A percentile compares a stretch with the other conserved stretches of the same genome.
Evolutionary conservation across 2,797 vertebrate genomes (phyloP).

Genomic region (Phaenicophaeus curvirostris): DNA sequence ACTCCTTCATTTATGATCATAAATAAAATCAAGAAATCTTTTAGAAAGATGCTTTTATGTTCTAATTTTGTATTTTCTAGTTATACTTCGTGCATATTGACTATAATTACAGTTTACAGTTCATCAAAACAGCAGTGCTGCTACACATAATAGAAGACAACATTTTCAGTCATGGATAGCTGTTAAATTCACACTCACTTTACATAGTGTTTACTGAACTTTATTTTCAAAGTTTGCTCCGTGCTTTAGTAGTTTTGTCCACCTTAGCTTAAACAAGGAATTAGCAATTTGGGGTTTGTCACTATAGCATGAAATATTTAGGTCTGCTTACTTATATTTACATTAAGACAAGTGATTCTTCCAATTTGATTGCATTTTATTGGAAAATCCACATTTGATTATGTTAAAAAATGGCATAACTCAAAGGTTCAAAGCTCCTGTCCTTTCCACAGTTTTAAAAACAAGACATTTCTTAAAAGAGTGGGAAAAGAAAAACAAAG

Average conservation of each 20-base stretch:
- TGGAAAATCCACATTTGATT: neutral
- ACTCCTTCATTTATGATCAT: neutral
- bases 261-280: neutral
- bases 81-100: neutral
- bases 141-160: neutral
- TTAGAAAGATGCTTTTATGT: neutral
- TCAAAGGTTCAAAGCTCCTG: neutral
- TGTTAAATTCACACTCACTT: neutral
- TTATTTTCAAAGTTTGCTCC: neutral
- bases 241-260: neutral
- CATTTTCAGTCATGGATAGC: neutral
- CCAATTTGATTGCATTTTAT: neutral
- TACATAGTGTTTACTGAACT: neutral
- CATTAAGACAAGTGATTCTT: neutral
- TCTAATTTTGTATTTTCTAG: conserved; percentile 16
- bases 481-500: neutral
- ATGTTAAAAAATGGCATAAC: neutral
- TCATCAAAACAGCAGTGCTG: neutral
- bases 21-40: neutral
- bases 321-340: neutral
- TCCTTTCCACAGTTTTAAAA: neutral
- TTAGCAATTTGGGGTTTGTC: neutral
- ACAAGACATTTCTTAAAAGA: neutral
- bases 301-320: neutral
- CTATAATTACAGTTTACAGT: conserved; percentile 35